Evolutionary conservation across 2,888 invertebrate genomes (phyloP).

Genomic region (Noctua fimbriata): DNA sequence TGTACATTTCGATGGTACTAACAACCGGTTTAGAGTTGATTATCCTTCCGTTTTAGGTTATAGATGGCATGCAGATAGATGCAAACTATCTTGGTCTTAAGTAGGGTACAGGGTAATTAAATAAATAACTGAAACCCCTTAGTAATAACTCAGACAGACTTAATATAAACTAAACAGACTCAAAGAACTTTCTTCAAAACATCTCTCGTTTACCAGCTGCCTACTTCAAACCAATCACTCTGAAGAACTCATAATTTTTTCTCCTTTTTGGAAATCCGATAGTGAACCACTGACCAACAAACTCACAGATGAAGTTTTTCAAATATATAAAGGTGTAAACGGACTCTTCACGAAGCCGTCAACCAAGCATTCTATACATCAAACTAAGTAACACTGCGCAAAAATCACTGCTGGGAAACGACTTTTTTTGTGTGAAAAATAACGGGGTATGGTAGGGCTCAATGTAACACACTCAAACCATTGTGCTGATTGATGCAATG

Average conservation of each 20-base stretch:
- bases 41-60: background rate
- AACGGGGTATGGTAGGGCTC: background rate
- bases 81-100: background rate
- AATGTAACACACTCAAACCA: background rate
- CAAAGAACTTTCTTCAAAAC: background rate
- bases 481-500: background rate
- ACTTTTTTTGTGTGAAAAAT: background rate
- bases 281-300: background rate
- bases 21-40: background rate
- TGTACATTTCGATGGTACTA: background rate
- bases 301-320: background rate
- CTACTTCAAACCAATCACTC: background rate
- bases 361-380: background rate
- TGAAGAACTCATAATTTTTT: background rate
- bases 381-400: background rate
- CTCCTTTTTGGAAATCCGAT: background rate
- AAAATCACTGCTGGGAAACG: background rate
- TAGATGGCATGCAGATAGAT: background rate
- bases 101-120: background rate
- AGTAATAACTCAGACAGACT: background rate
- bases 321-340: background rate
- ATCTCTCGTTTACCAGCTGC: background rate
- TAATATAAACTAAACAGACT: background rate
- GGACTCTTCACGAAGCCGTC: background rate
- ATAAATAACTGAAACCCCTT: background rate